Base-by-base conservation (phyloP, 1,140 invertebrate species). In the Pectinophora gossypiella region DNA sequence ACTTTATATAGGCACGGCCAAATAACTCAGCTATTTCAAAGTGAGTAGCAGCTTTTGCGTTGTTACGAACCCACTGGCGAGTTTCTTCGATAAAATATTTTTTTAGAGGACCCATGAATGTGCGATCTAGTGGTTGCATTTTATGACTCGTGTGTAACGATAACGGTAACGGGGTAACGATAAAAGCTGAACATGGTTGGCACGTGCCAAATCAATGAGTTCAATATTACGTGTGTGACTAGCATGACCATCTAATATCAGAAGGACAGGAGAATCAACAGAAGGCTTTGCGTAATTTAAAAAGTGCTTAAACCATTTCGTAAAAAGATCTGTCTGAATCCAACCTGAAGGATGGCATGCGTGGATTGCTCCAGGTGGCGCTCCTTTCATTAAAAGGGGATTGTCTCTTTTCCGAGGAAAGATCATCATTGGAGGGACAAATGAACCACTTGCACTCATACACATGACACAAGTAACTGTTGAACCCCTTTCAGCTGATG, bases 191-290 rank as follows among this genome's bases (percentile, higher is more conserved):
- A 82, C 60, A 13, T 70, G 49, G 69, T 82, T 74, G 56, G 78
- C 54, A 44, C 63, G 59, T 40, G 75, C 69, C 10, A 66, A 23
- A 19, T 76, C 59, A 38, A 87, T 72, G 0, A 77, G 44, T 6
- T 82, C 72, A 15, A 88, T 49, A 63, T 77, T 88, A 52, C 68
- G 64, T 18, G 69, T 79, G 53, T 85, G 75, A 7, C 62, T 74
- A 13, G 49, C 57, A 60, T 87, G 75, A 5, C 77, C 81, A 75
- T 86, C 73, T 32, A 84, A 58, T 21, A 87, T 38, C 6, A 86
- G 57, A 7, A 87, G 32, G 43, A 79, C 69, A 22, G 66, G 68
- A 9, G 62, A 48, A 7, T 51, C 55, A 45, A 51, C 42, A 4
- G 52, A 22, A 51, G 54, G 60, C 46, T 59, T 57, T 47, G 38